Evolutionary conservation across 2,888 invertebrate species (phyloP), one percentile per base, ranked within the genome.

Genomic region (Limnephilus auricula): DNA sequence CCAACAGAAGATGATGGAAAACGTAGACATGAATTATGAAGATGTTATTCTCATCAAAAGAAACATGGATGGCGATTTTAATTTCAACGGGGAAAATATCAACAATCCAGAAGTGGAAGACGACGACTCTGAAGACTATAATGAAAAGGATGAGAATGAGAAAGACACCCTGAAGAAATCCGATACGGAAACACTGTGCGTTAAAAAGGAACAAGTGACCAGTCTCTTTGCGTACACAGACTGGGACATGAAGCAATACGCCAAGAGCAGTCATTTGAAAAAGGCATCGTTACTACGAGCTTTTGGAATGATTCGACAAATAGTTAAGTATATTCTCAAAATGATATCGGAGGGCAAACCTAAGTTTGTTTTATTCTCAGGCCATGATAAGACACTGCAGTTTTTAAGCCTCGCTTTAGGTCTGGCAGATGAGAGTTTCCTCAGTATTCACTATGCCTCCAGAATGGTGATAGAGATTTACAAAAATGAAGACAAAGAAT

Each of bases 311-410:
- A 96, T 99, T 86, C 96, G 97, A 37, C 98, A 98, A 94, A 97
- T 99, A 88, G 98, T 97, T 0, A 97, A 97, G 82, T 97, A 98
- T 94, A 97, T 98, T 97, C 95, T 98, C 15, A 96, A 97, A 93
- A 98, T 98, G 96, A 97, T 98, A 93, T 97, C 97, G 0, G 97
- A 98, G 87, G 97, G 96, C 92, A 97, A 96, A 92, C 97, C 97
- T 0, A 97, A 97, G 94, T 96, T 98, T 91, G 97, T 98, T 0
- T 94, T 98, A 0, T 98, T 98, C 94, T 99, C 99, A 0, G 99
- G 99, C 0, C 99, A 99, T 94, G 99, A 99, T 94, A 98, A 98
- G 94, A 99, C 99, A 0, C 94, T 99, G 79, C 98, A 98, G 94
- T 98, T 98, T 93, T 95, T 99, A 79, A 97, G 98, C 2, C 96